These are phyloP conservation scores for Chamaea fasciata DNA, from an alignment of 2,113 vertebrate genomes.

Conservation along the genomic window DNA sequence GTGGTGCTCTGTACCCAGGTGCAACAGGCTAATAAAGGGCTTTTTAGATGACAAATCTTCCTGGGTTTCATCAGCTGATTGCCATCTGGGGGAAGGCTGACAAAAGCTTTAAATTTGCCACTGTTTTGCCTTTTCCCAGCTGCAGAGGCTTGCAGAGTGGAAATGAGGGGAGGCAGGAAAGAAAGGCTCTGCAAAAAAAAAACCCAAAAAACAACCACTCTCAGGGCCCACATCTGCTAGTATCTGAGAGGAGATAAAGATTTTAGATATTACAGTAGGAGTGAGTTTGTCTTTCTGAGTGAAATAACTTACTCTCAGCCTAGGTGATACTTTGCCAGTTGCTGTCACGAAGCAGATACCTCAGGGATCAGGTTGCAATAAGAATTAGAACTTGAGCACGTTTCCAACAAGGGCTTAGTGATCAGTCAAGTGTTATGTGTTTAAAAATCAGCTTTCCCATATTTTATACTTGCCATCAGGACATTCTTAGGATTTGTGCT, in stretches of 20 bases:
- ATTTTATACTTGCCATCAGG: not conserved
- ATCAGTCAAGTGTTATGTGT: not conserved
- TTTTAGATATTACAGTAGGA: not conserved
- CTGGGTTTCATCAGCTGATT: slow-evolving; percentile 29
- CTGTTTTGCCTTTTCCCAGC: slow-evolving; percentile 14
- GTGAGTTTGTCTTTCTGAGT: not conserved
- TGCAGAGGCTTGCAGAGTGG: not conserved
- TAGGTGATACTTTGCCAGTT: not conserved
- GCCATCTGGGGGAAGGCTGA: slow-evolving; percentile 47
- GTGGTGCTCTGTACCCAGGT: not conserved
- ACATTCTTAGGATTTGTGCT: not conserved
- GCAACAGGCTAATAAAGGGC: not conserved
- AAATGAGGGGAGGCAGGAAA: not conserved
- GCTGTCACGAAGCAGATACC: not conserved
- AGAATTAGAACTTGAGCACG: not conserved
- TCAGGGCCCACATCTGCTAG: not conserved
- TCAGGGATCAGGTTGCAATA: not conserved
- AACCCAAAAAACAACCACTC: not conserved
- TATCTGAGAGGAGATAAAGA: not conserved
- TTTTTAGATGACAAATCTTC: not conserved
- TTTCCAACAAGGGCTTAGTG: not conserved
- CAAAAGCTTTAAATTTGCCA: slow-evolving; percentile 57
- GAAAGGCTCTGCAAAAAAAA: not conserved
- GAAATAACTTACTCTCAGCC: not conserved
- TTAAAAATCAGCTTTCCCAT: not conserved